Percentiles rank a stretch among this genome's conserved stretches.
Evolutionary conservation across 2,888 invertebrate species (phyloP).

Genomic region (Noctua comes): DNA sequence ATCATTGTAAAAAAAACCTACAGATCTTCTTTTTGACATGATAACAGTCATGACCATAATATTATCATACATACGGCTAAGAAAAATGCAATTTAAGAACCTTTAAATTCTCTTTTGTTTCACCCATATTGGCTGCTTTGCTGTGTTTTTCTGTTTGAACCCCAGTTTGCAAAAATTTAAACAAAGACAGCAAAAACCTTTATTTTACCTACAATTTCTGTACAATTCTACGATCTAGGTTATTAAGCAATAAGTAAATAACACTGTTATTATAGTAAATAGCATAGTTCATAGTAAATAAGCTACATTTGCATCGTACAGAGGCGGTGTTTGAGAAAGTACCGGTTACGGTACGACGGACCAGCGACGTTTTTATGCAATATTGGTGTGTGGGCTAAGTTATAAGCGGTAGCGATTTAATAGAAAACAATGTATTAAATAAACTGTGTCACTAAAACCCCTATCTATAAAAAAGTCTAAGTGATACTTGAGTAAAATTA

Average conservation of each 20-base stretch:
- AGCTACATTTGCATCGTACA: constrained; percentile 38
- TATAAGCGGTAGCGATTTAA: constrained; percentile 49
- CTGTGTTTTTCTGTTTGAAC: too few species aligned
- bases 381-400: constrained; percentile 34
- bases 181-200: too few species aligned
- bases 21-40: too few species aligned
- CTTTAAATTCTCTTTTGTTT: too few species aligned
- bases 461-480: too few species aligned
- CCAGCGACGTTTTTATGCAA: constrained; percentile 74
- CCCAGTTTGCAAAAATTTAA: too few species aligned
- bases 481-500: too few species aligned
- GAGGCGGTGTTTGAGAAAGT: constrained; percentile 76
- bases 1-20: too few species aligned
- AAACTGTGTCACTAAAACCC: not conserved
- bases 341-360: constrained; percentile 74
- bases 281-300: constrained; percentile 29
- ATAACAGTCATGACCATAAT: too few species aligned
- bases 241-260: constrained; percentile 40
- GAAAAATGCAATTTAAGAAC: too few species aligned
- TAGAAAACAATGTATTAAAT: not conserved
- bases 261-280: constrained; percentile 18
- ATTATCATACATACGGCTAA: too few species aligned
- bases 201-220: not conserved
- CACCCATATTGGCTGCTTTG: too few species aligned
- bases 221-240: not conserved